Evolutionary conservation across 2,797 vertebrate genomes (phyloP).

Genomic region (Galaxias olidus): DNA sequence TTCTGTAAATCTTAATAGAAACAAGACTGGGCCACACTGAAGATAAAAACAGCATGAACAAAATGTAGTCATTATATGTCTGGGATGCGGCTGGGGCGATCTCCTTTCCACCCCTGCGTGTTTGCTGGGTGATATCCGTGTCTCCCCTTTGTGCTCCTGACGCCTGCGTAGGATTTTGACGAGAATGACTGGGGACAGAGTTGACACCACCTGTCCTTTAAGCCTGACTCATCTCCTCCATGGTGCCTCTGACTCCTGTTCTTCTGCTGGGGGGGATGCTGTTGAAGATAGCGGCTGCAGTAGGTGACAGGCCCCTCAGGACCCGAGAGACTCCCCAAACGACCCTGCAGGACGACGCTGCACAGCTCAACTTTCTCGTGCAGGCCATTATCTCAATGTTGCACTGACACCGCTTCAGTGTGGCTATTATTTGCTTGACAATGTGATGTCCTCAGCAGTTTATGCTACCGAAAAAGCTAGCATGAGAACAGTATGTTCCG

Average conservation of each 20-base stretch:
- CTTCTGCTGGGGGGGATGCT: conserved; percentile 8
- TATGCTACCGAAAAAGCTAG: conserved; percentile 11
- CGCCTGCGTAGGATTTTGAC: conserved; percentile 25
- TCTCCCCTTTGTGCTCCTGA: neutral
- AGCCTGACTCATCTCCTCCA: conserved; percentile 34
- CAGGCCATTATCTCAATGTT: conserved; percentile 35
- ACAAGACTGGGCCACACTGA: too few relatives aligned
- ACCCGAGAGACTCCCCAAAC: conserved; percentile 17
- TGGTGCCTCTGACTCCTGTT: too few relatives aligned
- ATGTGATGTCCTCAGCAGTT: conserved; percentile 22
- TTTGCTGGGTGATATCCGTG: neutral
- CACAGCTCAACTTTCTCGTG: conserved; percentile 15
- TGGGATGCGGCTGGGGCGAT: neutral
- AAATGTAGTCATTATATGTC: too few relatives aligned
- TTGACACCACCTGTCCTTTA: conserved; percentile 23
- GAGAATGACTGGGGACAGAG: conserved; percentile 19
- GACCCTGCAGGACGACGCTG: neutral
- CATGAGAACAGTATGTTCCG: neutral
- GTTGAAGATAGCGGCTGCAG: conserved; percentile 15
- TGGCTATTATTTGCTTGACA: conserved; percentile 17
- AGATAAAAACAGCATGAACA: too few relatives aligned
- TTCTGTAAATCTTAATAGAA: too few relatives aligned
- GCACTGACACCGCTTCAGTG: conserved; percentile 31
- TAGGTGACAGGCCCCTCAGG: conserved; percentile 27
- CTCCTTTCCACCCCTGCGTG: neutral